Base-by-base conservation (phyloP, 2,888 invertebrate species). In the Ischnura elegans region DNA sequence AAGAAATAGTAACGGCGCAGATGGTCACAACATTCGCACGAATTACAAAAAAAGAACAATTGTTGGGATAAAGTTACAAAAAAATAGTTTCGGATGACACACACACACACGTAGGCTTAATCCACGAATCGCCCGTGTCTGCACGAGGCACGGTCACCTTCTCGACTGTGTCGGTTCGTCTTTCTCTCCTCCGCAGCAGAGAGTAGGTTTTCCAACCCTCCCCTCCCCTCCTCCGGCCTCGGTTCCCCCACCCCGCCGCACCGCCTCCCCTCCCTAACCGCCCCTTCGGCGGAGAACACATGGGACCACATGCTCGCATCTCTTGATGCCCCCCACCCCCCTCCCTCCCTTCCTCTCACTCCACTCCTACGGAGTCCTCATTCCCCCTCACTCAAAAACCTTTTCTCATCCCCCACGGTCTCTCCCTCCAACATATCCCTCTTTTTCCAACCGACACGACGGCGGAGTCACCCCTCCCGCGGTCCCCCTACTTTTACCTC, bases 81-180 rank as follows among this genome's bases (percentile, higher is more conserved):
- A n/a, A 61, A 8, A 47, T 16, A 47, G 16, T 61, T 61, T 21
- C 61, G 19, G 25, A 25, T 25, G 25, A 10, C 25, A 61, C n/a
- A n/a, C n/a, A n/a, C n/a, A n/a, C n/a, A n/a, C n/a, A n/a, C n/a
- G n/a, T n/a, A n/a, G n/a, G n/a, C n/a, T n/a, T n/a, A n/a, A n/a
- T n/a, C n/a, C n/a, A n/a, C n/a, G n/a, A n/a, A n/a, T n/a, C 76
- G 36, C 36, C 76, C 76, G 76, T 76, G 76, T 76, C 76, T 76
- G 2, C 51, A 51, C 76, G 36, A 16, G 76, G 76, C 76, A 76
- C 76, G 76, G 76, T 76, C 61, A 45, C 61, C 43, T 66, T 61
- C 90, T 90, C 90, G n/a, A 66, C 61, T 61, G n/a, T 10, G 43
- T 90, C 90, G 43, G 36, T 87, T 21, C 61, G n/a, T 90, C 90